Base-by-base conservation (phyloP, 1,140 invertebrate genomes). In the Neodiprion fabricii region DNA sequence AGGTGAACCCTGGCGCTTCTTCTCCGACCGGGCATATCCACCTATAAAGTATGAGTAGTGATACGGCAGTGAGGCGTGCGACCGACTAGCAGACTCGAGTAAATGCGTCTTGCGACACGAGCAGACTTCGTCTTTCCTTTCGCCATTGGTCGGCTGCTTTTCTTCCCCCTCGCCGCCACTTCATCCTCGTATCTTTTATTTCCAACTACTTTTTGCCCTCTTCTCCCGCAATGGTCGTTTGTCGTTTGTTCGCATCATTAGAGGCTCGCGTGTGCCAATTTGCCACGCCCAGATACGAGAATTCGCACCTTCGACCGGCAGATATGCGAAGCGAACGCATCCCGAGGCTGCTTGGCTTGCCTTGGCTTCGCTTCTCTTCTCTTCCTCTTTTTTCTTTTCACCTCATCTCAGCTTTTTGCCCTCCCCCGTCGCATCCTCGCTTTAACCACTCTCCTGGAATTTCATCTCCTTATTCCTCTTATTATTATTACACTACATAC, bases 241-340 rank as follows among this genome's bases (percentile, higher is more conserved):
- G 53, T 81, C 79, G 81, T 81, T 83, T 82, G 81, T 81, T 81
- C 80, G 78, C 78, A 77, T 83, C 81, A 82, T 83, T 82, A 82
- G 79, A 80, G 78, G 73, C 68, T 83, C 81, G 85, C 85, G 85
- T 86, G 85, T 81, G 80, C 82, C 83, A 84, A 85, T 85, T 86
- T 85, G 83, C 84, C 85, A 84, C 84, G 82, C 85, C 84, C 82
- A 79, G 77, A 80, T 78, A 79, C 79, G 80, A 82, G 80, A 79
- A 83, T 85, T 85, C 80, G 82, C 82, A 84, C 84, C 85, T 86
- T 80, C 78, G 74, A 79, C 76, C 72, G 70, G n/a, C 11, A 17
- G 53, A 61, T 61, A 61, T 61, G 53, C 53, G 53, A 61, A 61
- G 53, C 53, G n/a, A 61, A 61, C 53, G 53, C 53, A 9, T 61